Base-by-base conservation (phyloP, 2,888 invertebrate genomes). In the Tupiocoris notatus region DNA sequence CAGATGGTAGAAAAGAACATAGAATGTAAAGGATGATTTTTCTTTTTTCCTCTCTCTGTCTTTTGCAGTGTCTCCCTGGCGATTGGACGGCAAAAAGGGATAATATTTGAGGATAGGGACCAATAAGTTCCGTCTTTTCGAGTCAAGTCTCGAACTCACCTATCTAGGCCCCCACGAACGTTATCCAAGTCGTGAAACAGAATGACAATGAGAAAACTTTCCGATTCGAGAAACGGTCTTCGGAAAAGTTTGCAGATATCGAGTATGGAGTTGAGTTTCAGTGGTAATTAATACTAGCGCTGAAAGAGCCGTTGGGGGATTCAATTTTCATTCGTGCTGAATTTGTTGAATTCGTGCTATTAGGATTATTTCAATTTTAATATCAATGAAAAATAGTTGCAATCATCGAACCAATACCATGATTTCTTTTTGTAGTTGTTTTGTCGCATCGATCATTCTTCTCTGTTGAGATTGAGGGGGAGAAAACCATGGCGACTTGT, bases 21-120 rank as follows among this genome's bases (percentile, higher is more conserved):
- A 7, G 39, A 12, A 39, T 39, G 39, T 39, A 39, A 7, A 39
- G 39, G 39, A 39, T 39, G 39, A 39, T 39, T 39, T 39, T 39
- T 12, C 39, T 39, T 39, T 39, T 39, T 39, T 9, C 25, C 22
- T 24, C 12, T 18, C 59, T 23, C 25, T 70, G 16, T 57, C 17
- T 12, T 39, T 12, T 39, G 39, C 39, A 20, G 18, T 22, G 16
- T 6, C 59, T 16, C 24, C n/a, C 59, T 39, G 16, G 23, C 12
- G 6, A 54, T 7, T 7, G 22, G 57, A 39, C 39, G 39, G 39
- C 39, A 39, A 68, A 59, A 58, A 56, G 67, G 68, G 59, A 70
- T 70, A 59, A 70, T 70, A 59, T 70, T 70, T 70, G 59, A 20
- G 70, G 70, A 70, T 70, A 59, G 58, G 23, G 70, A 20, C 70